These are phyloP conservation scores for Morone chrysops DNA, from an alignment of 2,113 vertebrate genomes.

Conservation along the genomic window DNA sequence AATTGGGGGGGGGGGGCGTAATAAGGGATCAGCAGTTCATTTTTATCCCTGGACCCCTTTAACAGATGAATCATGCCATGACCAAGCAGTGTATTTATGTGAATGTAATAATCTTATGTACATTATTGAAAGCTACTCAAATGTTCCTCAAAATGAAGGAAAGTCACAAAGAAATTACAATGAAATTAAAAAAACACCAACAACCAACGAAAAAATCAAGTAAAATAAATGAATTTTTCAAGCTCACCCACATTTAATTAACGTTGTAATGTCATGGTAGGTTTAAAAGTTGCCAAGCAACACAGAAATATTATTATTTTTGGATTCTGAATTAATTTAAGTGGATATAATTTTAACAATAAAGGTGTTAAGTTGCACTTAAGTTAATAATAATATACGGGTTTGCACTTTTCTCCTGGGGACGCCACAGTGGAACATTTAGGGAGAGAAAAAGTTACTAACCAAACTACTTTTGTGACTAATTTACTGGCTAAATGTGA, in stretches of 20 bases:
- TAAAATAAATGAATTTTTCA: background rate
- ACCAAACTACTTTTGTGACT: background rate
- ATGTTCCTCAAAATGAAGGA: background rate
- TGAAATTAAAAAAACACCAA: background rate
- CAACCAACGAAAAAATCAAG: background rate
- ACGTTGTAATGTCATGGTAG: background rate
- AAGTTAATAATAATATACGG: background rate
- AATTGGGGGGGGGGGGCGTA: background rate
- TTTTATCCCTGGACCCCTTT: background rate
- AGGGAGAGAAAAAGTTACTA: background rate
- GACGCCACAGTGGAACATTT: background rate
- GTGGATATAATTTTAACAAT: background rate
- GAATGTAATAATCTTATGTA: background rate
- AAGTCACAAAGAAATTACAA: background rate
- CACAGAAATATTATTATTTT: too few relatives aligned
- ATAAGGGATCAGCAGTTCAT: background rate
- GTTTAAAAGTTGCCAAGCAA: conserved; percentile 11
- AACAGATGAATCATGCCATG: background rate
- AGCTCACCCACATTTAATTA: background rate
- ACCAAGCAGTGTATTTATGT: background rate
- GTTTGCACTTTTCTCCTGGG: background rate
- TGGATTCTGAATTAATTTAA: too few relatives aligned
- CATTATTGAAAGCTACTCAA: background rate
- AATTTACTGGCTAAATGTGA: background rate
- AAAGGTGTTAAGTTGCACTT: background rate